These are phyloP conservation scores for Subacronicta megacephala DNA, from an alignment of 2,888 invertebrate genomes.

Conservation along the genomic window DNA sequence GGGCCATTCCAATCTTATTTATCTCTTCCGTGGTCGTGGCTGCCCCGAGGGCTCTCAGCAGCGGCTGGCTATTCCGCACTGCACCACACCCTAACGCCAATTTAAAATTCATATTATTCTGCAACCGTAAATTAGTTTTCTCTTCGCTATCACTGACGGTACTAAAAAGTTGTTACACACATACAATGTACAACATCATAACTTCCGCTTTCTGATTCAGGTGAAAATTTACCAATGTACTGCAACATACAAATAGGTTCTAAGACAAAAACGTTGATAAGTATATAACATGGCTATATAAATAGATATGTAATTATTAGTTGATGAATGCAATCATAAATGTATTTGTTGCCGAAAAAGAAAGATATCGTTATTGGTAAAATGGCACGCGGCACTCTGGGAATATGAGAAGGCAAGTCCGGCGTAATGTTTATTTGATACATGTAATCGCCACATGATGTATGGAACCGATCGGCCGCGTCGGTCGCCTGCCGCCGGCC, in stretches of 20 bases:
- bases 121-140: slow-evolving; percentile 70
- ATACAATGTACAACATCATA: neutral
- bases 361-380: slow-evolving; percentile 76
- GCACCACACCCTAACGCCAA: slow-evolving; percentile 60
- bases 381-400: slow-evolving; percentile 71
- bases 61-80: slow-evolving; percentile 30
- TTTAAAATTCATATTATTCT: slow-evolving; percentile 75
- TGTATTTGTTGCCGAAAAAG: slow-evolving; percentile 74
- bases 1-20: too few species aligned
- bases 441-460: slow-evolving; percentile 87
- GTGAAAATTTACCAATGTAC: too few species aligned
- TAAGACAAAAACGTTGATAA: neutral
- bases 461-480: slow-evolving; percentile 71
- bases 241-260: too few species aligned
- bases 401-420: slow-evolving; percentile 78
- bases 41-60: slow-evolving; percentile 56
- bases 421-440: slow-evolving; percentile 87
- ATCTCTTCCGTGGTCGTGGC: too few species aligned
- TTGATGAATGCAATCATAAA: slow-evolving; percentile 72
- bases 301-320: slow-evolving; percentile 18
- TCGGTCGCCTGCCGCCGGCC: slow-evolving; percentile 53
- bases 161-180: slow-evolving; percentile 34
- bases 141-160: slow-evolving; percentile 56
- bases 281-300: neutral
- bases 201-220: neutral